Evolutionary conservation across 1,140 invertebrate species (phyloP).

Genomic region (Cotesia vestalis): DNA sequence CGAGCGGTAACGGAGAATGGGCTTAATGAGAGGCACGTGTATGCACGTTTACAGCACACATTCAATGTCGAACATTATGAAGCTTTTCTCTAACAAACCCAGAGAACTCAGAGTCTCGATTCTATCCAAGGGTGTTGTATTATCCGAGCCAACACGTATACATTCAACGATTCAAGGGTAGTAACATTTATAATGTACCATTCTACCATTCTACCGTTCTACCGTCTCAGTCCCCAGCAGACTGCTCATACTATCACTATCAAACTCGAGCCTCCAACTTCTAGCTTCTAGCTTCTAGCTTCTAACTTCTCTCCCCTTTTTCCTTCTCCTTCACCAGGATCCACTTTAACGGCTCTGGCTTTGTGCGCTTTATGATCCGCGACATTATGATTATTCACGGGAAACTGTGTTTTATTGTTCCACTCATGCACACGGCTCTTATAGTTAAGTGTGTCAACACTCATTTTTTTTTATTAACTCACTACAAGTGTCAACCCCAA

Average conservation of each 20-base stretch:
- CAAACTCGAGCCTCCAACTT: background rate
- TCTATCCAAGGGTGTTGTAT: background rate
- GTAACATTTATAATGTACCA: background rate
- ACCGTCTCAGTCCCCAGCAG: background rate
- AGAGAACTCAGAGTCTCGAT: background rate
- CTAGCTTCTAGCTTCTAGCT: background rate
- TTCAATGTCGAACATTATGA: slow-evolving; percentile 1
- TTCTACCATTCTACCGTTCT: background rate
- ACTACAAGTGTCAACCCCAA: too few species aligned
- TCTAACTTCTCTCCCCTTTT: too few species aligned
- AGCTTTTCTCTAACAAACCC: background rate
- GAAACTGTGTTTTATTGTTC: slow-evolving; percentile 62
- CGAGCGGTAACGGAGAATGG: slow-evolving; percentile 34
- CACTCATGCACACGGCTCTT: slow-evolving; percentile 2
- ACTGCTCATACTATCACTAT: background rate
- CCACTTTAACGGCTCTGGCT: slow-evolving; percentile 38
- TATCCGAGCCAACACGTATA: background rate
- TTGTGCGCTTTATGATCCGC: slow-evolving; percentile 61
- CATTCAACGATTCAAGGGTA: too few species aligned
- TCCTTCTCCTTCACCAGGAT: background rate
- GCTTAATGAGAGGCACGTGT: slow-evolving; percentile 42
- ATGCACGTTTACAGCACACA: background rate
- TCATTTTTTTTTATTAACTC: too few species aligned
- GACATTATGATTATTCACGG: slow-evolving; percentile 64
- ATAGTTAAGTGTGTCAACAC: too few species aligned